Base-by-base conservation (phyloP, 2,113 vertebrate species). In the Bubo blakistoni region DNA sequence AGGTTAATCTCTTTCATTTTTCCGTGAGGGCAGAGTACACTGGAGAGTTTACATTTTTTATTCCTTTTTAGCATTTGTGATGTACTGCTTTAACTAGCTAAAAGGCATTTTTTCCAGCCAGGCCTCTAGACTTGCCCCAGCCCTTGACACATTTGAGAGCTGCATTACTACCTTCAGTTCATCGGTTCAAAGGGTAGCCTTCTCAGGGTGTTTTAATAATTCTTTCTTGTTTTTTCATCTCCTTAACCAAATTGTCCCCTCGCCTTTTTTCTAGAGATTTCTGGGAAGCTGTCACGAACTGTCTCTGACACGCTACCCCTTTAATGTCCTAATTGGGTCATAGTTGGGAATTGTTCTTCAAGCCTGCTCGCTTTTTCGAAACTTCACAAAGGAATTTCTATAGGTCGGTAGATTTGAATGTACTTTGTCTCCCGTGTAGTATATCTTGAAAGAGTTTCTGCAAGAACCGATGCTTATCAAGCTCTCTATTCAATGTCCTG, bases 251-350 rank as follows among this genome's bases (percentile, higher is more conserved):
- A 80, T 61, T 38, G 77, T 44, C 5, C 3, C 14, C 24, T 83
- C 52, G 47, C 13, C 7, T 52, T 59, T 76, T 80, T 83, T 40
- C 54, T 62, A 32, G 72, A 86, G 15, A 86, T 73, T 94, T 86
- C 58, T 73, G 42, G 30, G 51, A 83, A 88, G 71, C 13, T 82
- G 24, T 59, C 34, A 58, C 14, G 32, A 80, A 32, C 38, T 5
- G 4, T 34, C 38, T 82, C 54, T 63, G 51, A 67, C 67, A 73
- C 0, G 0, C 0, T 10, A 58, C 13, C 26, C 62, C 19, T 81
- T 87, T 46, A 70, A 81, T 21, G 30, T 51, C 65, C 46, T 46
- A 66, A 59, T 5, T 84, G 42, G 24, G 66, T 80, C 51, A 81
- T 66, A 66, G 51, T 4, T 80, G 42, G n/a, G 29, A 92, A n/a